Base-by-base conservation (phyloP, 1,140 invertebrate genomes). In the Charaxes varanes region DNA sequence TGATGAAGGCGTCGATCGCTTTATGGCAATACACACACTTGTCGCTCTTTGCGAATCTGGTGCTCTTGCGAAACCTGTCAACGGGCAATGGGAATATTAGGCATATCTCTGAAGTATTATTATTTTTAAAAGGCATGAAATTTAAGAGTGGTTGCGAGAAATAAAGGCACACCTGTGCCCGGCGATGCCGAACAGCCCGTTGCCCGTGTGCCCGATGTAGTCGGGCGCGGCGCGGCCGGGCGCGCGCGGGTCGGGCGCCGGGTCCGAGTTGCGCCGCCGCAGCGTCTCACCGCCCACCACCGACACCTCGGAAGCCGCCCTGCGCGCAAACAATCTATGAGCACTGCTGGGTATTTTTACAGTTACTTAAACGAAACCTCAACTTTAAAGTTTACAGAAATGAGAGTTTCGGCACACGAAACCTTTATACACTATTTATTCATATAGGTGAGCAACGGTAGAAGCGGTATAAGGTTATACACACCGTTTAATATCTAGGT, bases 1-100 rank as follows among this genome's bases (percentile, higher is more conserved):
- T 90, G 18, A 94, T 87, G 54, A 95, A 92, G 2, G 90, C 89
- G 71, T 93, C 91, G 87, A 96, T 90, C 24, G 90, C 87, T 57
- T 92, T 88, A 41, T 89, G 86, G 64, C 93, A 95, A 53, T 89
- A 90, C 7, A 88, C 86, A 55, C 93, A 95, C 8, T 88, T 87
- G 59, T 96, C 94, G 33, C 91, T 92, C 65, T 94, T 94, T 1
- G 88, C 85, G 47, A 93, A 90, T 23, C 90, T 85, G 0, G 86
- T 86, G 14, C 91, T 87, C 85, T 92, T 93, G 6, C 90, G 85
- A 77, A 93, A 92, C 37, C 87, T 87, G 52, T 11, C 8, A 47
- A 24, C 18, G 24, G 2, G 16, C 8, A 13, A 31, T 23, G 3
- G 4, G 11, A 2, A 35, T 15, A 32, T 22, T 22, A 41, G 7